These are phyloP conservation scores for Phenganax subtilis DNA, from an alignment of 92 coral and sea anemone species.

Conservation along the genomic window DNA sequence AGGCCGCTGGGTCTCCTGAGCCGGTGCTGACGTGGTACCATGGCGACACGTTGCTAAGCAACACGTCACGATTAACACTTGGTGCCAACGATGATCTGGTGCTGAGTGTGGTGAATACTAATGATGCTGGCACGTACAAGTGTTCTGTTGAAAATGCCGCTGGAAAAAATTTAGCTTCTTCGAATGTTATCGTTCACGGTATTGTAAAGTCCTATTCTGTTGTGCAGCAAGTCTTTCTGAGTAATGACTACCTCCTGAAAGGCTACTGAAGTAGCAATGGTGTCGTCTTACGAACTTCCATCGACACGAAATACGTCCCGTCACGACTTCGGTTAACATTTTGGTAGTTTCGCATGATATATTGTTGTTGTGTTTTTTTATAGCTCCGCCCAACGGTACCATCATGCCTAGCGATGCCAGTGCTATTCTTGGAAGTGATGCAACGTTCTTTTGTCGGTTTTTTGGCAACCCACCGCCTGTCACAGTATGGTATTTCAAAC, in stretches of 20 bases:
- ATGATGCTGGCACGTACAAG: conserved; percentile 71
- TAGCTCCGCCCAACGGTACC: conserved; percentile 29
- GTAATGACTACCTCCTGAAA: too few relatives aligned
- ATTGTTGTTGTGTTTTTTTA: neutral
- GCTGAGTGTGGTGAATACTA: conserved; percentile 46
- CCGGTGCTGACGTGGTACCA: conserved; percentile 67
- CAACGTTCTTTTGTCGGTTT: conserved; percentile 62
- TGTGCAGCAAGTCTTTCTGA: too few relatives aligned
- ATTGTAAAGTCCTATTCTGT: neutral
- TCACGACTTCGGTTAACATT: too few relatives aligned
- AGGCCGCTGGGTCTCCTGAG: conserved; percentile 65
- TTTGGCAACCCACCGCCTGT: conserved; percentile 70
- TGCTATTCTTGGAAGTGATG: conserved; percentile 64
- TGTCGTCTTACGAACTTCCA: too few relatives aligned
- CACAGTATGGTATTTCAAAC: conserved; percentile 60
- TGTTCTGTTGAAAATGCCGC: conserved; percentile 69
- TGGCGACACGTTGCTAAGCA: conserved; percentile 37
- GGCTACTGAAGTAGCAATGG: too few relatives aligned
- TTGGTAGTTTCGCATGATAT: neutral
- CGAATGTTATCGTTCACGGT: conserved; percentile 68
- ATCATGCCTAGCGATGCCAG: conserved; percentile 59
- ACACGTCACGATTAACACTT: conserved; percentile 42
- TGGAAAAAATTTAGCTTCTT: conserved; percentile 50
- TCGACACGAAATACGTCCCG: too few relatives aligned
- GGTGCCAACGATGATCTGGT: conserved; percentile 64